A percentile compares a stretch with the other conserved stretches of the same genome.
These are phyloP conservation scores for Catamblyrhynchus diadema DNA, from an alignment of 2,797 vertebrate species.

Conservation along the genomic window DNA sequence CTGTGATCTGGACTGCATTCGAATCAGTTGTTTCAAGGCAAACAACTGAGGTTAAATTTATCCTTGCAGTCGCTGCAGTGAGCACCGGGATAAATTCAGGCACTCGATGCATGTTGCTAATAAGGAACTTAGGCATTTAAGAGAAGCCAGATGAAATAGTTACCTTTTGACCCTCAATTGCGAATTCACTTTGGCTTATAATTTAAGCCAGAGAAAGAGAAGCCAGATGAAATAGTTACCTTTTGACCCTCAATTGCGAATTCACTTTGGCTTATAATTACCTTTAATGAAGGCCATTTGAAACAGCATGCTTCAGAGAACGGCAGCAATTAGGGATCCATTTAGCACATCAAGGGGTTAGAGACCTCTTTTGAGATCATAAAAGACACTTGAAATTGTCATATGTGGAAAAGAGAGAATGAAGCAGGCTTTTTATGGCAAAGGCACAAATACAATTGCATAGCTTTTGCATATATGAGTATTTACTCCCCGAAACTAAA, in stretches of 20 bases:
- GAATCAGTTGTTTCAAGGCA: background rate
- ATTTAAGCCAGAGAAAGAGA: no score
- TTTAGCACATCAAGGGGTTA: background rate
- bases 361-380: constrained; percentile 12
- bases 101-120: background rate
- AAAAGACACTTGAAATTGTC: background rate
- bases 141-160: background rate
- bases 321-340: background rate
- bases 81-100: background rate
- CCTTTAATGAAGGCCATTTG: background rate
- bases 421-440: background rate
- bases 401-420: background rate
- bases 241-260: background rate
- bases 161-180: background rate
- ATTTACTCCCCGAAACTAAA: background rate
- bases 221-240: background rate
- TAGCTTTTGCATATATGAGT: background rate
- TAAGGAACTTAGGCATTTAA: background rate
- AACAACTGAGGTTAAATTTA: background rate
- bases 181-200: background rate
- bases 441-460: background rate
- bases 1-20: background rate
- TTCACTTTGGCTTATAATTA: background rate
- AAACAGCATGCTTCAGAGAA: background rate
- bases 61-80: background rate